Conservation (phyloP, 2,888 invertebrate genomes). For the Galerucella calmariensis region DNA sequence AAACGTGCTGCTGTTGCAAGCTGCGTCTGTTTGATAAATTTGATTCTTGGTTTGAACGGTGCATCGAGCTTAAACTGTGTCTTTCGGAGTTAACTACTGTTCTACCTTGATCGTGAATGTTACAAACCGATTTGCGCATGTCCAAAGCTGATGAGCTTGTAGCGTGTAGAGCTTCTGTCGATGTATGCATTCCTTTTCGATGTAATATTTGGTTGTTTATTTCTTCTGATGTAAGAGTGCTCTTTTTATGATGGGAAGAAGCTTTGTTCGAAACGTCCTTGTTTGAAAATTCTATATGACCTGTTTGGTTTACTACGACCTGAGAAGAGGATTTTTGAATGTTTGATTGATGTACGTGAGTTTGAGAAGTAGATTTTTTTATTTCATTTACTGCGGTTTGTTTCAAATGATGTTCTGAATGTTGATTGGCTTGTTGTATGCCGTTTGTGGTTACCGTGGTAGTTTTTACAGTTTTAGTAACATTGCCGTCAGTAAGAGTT, state of each 20-base stretch:
- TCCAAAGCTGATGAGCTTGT: slow-evolving; percentile 80
- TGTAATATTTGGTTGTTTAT: slow-evolving; percentile 82
- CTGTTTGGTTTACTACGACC: background rate
- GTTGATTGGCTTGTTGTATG: slow-evolving; percentile 47
- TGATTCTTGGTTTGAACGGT: slow-evolving; percentile 72
- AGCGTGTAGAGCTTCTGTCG: slow-evolving; percentile 79
- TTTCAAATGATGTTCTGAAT: slow-evolving; percentile 42
- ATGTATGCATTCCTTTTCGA: slow-evolving; percentile 75
- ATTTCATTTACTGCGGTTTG: slow-evolving; percentile 54
- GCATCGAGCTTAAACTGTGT: slow-evolving; percentile 82
- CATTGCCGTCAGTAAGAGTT: slow-evolving; percentile 67
- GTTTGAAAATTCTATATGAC: slow-evolving; percentile 1
- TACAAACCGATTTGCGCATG: slow-evolving; percentile 83
- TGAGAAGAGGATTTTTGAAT: slow-evolving; percentile 25
- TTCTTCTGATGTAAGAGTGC: slow-evolving; percentile 79
- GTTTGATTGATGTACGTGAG: slow-evolving; percentile 53
- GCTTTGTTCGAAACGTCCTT: slow-evolving; percentile 18
- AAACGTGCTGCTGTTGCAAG: slow-evolving; percentile 65
- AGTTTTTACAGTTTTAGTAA: slow-evolving; percentile 67
- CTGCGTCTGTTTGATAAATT: slow-evolving; percentile 68
- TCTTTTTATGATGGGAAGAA: slow-evolving; percentile 73
- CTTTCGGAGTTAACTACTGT: slow-evolving; percentile 77
- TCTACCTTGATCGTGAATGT: slow-evolving; percentile 79
- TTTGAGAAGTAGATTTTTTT: slow-evolving; percentile 60
- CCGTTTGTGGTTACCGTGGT: slow-evolving; percentile 66